phyloP scores from a whole-genome alignment of 2,797 vertebrate genomes.

The Poliocrania exsul region DNA sequence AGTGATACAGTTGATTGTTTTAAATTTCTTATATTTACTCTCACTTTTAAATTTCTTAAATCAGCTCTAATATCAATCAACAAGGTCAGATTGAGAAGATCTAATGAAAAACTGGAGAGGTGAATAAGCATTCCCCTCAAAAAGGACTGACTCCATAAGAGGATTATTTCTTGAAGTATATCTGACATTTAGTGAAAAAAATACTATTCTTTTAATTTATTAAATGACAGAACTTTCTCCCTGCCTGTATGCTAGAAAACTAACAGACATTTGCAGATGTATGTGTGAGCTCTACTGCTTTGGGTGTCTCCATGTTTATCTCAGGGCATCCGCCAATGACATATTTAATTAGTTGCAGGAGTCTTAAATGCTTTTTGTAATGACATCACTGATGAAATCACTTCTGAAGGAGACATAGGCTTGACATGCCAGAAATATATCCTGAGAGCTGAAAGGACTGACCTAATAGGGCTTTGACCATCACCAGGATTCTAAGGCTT shows the following conservation, averaged over 20 bases:
- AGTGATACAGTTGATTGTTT: background rate
- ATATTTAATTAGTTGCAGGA: background rate
- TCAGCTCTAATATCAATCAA: background rate
- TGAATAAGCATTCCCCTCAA: background rate
- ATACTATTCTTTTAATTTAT: constrained; percentile 22
- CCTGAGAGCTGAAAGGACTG: background rate
- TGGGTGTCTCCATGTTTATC: background rate
- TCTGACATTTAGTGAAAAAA: constrained; percentile 39
- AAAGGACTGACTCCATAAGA: background rate
- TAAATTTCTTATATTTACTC: background rate
- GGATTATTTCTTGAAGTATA: background rate
- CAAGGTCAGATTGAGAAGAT: background rate
- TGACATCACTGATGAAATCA: constrained; percentile 31
- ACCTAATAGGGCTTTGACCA: background rate
- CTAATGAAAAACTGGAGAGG: background rate
- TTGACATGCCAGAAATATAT: constrained; percentile 11
- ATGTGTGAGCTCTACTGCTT: background rate
- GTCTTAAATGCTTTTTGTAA: background rate
- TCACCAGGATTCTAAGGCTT: background rate
- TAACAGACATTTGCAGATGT: background rate
- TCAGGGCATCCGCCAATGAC: background rate
- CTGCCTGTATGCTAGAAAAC: background rate
- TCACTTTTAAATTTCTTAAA: background rate
- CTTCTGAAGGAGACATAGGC: background rate
- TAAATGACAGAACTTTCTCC: background rate